Evolutionary conservation across 53 echinoderm and acorn worm species (phyloP), one percentile per base, ranked within the genome.

Genomic region (Stichopus horrens): DNA sequence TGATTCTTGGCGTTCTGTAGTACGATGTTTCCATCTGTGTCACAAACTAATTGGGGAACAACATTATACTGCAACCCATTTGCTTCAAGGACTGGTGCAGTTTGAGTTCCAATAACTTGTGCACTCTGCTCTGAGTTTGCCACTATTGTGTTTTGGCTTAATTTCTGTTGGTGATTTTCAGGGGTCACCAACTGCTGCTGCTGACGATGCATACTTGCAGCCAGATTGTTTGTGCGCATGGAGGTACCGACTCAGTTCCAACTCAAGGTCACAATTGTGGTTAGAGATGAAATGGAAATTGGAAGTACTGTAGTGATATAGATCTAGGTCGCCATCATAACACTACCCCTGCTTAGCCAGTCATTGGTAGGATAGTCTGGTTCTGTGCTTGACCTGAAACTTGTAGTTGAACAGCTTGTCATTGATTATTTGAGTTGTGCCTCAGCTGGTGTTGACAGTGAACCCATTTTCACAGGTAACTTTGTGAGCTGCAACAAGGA

Each of bases 401-500:
- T 74, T 93, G 93, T 2, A 37, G 37, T 37, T 2, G 2, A 51
- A 99, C 94, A 73, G 97, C 79, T 80, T 92, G 92, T 65, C 87
- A 86, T 58, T 92, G 92, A 76, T 75, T 90, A 7, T 81, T 86
- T 86, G 19, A 60, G 77, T 76, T 85, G 86, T 53, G 76, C 82
- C 5, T 88, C 92, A 5, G 90, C 91, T 59, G 91, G 90, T 86
- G 90, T 90, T 58, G 95, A 88, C 66, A 94, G 92, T 89, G 95
- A 92, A 83, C 99, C 96, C 57, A 96, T 99, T 93, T 99, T 99
- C 2, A 37, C 37, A 37, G 2, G 37, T 37, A 2, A 37, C 2
- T 90, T 96, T 99, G 83, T 96, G 96, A 57, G 99, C 96, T 52
- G 99, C 99, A 79, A 96, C 99, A 54, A 99, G 93, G 74, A 99